phyloP scores from a whole-genome alignment of 2,888 invertebrate genomes.

The Elegia similella region DNA sequence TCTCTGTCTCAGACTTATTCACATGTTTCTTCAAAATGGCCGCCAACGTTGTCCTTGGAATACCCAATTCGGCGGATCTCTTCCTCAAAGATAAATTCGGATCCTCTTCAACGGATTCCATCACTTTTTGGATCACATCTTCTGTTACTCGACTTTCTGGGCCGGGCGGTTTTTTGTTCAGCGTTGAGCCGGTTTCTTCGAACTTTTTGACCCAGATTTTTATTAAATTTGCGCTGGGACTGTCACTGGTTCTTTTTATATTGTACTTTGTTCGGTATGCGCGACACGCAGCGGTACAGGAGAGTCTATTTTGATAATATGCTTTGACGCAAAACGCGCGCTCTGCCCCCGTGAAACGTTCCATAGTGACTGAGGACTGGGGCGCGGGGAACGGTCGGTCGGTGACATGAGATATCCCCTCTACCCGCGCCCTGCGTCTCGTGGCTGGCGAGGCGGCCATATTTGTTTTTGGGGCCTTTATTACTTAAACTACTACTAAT shows the following conservation, averaged over 20 bases:
- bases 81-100: background rate
- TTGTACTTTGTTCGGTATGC: background rate
- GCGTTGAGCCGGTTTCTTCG: background rate
- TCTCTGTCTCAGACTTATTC: too few species aligned
- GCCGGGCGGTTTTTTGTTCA: background rate
- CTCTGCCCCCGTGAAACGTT: background rate
- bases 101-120: background rate
- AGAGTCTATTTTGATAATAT: background rate
- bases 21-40: background rate
- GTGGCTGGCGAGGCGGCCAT: too few species aligned
- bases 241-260: background rate
- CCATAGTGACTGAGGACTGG: background rate
- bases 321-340: background rate
- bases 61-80: background rate
- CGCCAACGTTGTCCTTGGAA: background rate
- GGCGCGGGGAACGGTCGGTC: too few species aligned
- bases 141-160: background rate
- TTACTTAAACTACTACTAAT: too few species aligned
- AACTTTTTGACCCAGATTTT: background rate
- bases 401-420: too few species aligned
- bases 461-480: too few species aligned
- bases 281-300: background rate
- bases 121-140: background rate
- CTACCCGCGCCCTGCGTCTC: too few species aligned
- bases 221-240: background rate